Evolutionary conservation across 30 jellyfish, hydroid and myxozoan genomes (phyloP).

Genomic region (Chrysaora quinquecirrha): DNA sequence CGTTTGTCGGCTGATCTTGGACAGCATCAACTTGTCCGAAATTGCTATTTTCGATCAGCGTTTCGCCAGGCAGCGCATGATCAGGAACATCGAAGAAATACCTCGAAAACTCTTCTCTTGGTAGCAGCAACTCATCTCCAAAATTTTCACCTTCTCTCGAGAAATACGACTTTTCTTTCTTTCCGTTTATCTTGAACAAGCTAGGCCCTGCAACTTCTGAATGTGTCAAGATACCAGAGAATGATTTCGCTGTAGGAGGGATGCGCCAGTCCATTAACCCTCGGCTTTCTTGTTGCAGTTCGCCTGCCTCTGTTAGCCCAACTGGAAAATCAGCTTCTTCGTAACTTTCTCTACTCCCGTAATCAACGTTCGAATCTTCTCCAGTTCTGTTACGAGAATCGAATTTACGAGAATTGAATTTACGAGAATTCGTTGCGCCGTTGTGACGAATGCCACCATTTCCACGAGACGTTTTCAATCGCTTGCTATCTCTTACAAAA

Average conservation of each 20-base stretch:
- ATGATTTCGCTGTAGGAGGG: conserved; percentile 50
- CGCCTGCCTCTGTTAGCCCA: conserved; percentile 22
- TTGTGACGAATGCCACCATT: too few species aligned
- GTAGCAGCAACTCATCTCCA: conserved; percentile 16
- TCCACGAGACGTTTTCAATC: neutral
- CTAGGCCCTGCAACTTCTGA: conserved; percentile 61
- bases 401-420: too few species aligned
- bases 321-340: conserved; percentile 56
- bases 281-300: neutral
- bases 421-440: neutral
- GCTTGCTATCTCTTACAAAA: neutral
- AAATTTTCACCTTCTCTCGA: conserved; percentile 44
- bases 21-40: conserved; percentile 2
- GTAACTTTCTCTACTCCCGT: neutral
- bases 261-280: conserved; percentile 41
- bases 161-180: conserved; percentile 46
- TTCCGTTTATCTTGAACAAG: conserved; percentile 44
- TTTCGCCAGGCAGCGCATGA: conserved; percentile 47
- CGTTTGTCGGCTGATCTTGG: neutral
- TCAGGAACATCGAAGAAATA: conserved; percentile 42
- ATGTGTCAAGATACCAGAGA: conserved; percentile 32
- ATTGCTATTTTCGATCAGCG: conserved; percentile 33
- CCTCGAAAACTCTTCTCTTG: conserved; percentile 3
- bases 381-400: neutral
- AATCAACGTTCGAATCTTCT: neutral